Base-by-base conservation (phyloP, 2,888 invertebrate species). In the Archips xylosteana region DNA sequence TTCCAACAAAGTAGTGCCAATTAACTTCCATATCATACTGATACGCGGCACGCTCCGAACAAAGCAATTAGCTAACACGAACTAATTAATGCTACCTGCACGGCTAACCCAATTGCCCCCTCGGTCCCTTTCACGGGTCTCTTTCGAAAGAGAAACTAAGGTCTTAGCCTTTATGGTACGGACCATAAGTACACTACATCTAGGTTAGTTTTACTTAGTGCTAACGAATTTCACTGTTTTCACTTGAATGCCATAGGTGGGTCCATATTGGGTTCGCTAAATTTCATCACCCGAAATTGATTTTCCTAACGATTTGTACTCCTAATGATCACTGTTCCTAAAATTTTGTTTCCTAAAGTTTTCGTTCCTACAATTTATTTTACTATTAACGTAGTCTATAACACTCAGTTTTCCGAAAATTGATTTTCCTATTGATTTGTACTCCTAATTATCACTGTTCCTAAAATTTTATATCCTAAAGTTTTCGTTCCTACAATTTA, bases 91-190 rank as follows among this genome's bases (percentile, higher is more conserved):
- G 57, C 47, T 47, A 34, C 10, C 34, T 15, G 60, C 68, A 68
- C 68, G 71, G 60, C 15, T 49, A 49, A 51, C 65, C 65, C 51
- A 65, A 65, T 10, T 65, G 12, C 4, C 36, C 13, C 4, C 15
- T 49, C 59, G 59, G 51, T 59, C 64, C 65, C 59, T 70, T 47
- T 47, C 57, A 57, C 49, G 49, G 49, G 64, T 23, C 65, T 65
- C 71, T 71, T 71, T 71, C 65, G 65, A 66, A 71, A 71, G 71
- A 71, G 71, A 71, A 71, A 71, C 71, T 51, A 8, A 42, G 39
- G 59, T 65, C 65, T 42, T 61, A 51, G 15, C 59, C 13, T 49
- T 45, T 34, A 67, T 42, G 42, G 60, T 32, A 32, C n/a, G 49
- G 10, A 32, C 54, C 49, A 42, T 61, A 45, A 34, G 12, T 32